Evolutionary conservation across 2,113 vertebrate genomes (phyloP).

Genomic region (Alosa alosa): DNA sequence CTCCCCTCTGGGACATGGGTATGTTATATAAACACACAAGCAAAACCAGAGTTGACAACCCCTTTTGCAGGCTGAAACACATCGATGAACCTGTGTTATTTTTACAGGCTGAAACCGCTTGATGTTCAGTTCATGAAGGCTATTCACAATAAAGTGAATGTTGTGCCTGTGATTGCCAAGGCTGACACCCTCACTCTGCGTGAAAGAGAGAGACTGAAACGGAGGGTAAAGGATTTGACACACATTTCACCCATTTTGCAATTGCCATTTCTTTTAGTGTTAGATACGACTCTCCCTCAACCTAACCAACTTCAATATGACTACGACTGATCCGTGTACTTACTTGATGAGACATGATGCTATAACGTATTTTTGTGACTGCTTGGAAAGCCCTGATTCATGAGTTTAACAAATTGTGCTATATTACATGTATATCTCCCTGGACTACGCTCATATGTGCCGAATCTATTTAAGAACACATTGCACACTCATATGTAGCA

Average conservation of each 20-base stretch:
- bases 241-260: not conserved
- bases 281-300: not conserved
- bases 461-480: too few species aligned
- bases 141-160: constrained; percentile 82
- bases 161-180: constrained; percentile 80
- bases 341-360: not conserved
- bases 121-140: constrained; percentile 84
- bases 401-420: too few species aligned
- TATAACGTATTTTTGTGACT: too few species aligned
- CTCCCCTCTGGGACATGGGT: constrained; percentile 97
- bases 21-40: constrained; percentile 39
- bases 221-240: constrained; percentile 77
- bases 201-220: constrained; percentile 92
- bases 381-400: too few species aligned
- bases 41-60: not conserved
- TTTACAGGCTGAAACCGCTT: constrained; percentile 74
- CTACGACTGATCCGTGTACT: not conserved
- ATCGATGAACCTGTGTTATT: constrained; percentile 19
- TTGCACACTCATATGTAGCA: too few species aligned
- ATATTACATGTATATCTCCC: too few species aligned
- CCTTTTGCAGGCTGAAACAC: not conserved
- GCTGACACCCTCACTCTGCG: constrained; percentile 83
- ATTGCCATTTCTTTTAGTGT: not conserved
- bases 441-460: too few species aligned
- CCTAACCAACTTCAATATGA: not conserved